These are phyloP conservation scores for Agonum fuliginosum DNA, from an alignment of 2,888 invertebrate genomes.

Conservation along the genomic window DNA sequence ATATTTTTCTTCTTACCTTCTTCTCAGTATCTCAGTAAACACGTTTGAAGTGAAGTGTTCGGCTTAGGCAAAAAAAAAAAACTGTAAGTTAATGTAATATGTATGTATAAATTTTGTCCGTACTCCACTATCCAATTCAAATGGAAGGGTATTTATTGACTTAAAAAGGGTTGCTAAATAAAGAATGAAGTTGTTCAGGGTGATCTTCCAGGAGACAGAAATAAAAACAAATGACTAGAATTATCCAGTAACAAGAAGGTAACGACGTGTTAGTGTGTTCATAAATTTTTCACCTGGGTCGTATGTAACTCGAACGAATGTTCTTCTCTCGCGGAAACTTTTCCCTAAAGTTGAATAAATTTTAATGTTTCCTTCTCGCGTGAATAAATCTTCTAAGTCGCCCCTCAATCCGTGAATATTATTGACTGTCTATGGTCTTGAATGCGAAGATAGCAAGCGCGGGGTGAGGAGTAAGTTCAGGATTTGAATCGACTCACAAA, in stretches of 20 bases:
- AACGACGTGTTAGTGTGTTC: slow-evolving; percentile 55
- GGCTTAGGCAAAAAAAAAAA: too few species aligned
- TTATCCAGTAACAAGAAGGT: slow-evolving; percentile 46
- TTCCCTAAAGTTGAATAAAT: slow-evolving; percentile 57
- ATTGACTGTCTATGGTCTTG: slow-evolving; percentile 53
- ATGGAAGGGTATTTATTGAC: slow-evolving; percentile 2
- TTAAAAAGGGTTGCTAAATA: not conserved
- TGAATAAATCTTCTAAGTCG: slow-evolving; percentile 54
- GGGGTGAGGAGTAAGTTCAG: not conserved
- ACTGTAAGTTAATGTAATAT: too few species aligned
- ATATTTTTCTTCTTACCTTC: too few species aligned
- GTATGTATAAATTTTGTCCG: too few species aligned
- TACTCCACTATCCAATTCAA: not conserved
- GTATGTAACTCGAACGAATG: slow-evolving; percentile 53
- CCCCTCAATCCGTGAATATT: slow-evolving; percentile 56
- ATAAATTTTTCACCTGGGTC: slow-evolving; percentile 57
- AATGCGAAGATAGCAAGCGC: slow-evolving; percentile 26
- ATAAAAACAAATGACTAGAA: slow-evolving; percentile 51
- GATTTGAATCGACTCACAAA: slow-evolving; percentile 55
- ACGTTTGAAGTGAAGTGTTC: too few species aligned
- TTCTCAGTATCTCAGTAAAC: too few species aligned
- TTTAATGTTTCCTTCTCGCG: slow-evolving; percentile 55
- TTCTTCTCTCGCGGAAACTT: slow-evolving; percentile 47
- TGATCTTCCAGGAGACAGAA: slow-evolving; percentile 16
- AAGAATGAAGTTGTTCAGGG: slow-evolving; percentile 3